Evolutionary conservation across 2,113 vertebrate genomes (phyloP).

Genomic region (Menura novaehollandiae): DNA sequence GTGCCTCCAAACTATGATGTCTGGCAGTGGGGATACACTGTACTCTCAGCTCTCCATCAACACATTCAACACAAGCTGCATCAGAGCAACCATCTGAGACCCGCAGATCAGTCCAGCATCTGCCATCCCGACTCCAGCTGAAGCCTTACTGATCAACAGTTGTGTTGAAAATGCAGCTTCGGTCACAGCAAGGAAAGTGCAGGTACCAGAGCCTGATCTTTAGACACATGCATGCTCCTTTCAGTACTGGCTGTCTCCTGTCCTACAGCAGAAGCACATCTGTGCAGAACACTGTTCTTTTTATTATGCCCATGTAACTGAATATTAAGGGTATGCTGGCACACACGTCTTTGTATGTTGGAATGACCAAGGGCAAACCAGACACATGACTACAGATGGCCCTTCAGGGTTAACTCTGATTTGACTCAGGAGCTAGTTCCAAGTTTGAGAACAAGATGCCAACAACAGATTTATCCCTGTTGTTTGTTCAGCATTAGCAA

Average conservation of each 20-base stretch:
- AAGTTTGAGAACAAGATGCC: not conserved
- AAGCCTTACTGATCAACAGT: not conserved
- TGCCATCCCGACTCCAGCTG: not conserved
- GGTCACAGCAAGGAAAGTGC: not conserved
- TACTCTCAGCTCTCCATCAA: not conserved
- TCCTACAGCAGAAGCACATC: not conserved
- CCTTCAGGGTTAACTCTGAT: not conserved
- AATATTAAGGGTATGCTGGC: not conserved
- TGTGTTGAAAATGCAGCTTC: not conserved
- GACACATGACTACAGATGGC: not conserved
- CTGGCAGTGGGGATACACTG: not conserved
- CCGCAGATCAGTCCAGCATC: not conserved
- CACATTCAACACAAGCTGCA: not conserved
- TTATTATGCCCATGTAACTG: not conserved
- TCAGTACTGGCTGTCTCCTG: not conserved
- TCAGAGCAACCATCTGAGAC: not conserved
- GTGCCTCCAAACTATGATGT: not conserved
- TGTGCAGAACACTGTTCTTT: not conserved
- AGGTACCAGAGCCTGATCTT: not conserved
- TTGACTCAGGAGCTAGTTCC: not conserved
- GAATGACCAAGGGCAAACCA: not conserved
- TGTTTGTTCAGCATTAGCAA: not conserved
- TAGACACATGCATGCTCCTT: not conserved
- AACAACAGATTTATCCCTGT: not conserved
- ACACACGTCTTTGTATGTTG: rapidly evolving